A percentile compares a stretch with the other conserved stretches of the same genome.
These are phyloP conservation scores for Neoniphon sammara DNA, from an alignment of 2,797 vertebrate species.

Conservation along the genomic window DNA sequence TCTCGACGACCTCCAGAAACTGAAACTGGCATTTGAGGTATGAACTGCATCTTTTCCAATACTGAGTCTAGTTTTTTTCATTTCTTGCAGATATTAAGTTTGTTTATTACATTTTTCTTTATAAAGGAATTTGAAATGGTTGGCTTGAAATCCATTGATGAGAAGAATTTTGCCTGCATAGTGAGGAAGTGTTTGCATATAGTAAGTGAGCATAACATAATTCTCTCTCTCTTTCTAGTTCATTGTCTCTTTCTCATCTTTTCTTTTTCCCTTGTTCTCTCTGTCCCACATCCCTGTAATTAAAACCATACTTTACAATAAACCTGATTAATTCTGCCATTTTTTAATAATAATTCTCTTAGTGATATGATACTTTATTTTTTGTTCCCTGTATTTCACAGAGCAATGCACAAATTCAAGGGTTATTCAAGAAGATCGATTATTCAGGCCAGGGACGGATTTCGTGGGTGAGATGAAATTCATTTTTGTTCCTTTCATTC, in stretches of 20 bases:
- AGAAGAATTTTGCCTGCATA: conserved; percentile 77
- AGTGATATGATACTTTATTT: conserved; percentile 13
- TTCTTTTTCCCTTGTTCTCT: background rate
- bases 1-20: conserved; percentile 77
- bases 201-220: conserved; percentile 64
- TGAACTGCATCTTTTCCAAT: background rate
- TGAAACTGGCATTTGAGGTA: conserved; percentile 84
- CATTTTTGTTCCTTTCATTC: conserved; percentile 43
- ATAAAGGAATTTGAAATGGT: conserved; percentile 77
- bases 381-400: conserved; percentile 72
- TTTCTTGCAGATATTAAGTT: conserved; percentile 2
- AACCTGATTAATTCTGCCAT: conserved; percentile 24
- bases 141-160: conserved; percentile 71
- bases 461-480: conserved; percentile 80
- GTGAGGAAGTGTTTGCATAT: conserved; percentile 79
- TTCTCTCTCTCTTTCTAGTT: conserved; percentile 15
- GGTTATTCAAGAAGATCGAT: conserved; percentile 86
- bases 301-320: conserved; percentile 8
- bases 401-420: conserved; percentile 81
- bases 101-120: conserved; percentile 36
- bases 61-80: background rate
- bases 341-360: background rate
- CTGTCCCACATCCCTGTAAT: conserved; percentile 15
- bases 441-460: conserved; percentile 80
- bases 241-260: background rate